phyloP scores from a whole-genome alignment of 2,888 invertebrate species.

The Disparrhopalites patrizii region DNA sequence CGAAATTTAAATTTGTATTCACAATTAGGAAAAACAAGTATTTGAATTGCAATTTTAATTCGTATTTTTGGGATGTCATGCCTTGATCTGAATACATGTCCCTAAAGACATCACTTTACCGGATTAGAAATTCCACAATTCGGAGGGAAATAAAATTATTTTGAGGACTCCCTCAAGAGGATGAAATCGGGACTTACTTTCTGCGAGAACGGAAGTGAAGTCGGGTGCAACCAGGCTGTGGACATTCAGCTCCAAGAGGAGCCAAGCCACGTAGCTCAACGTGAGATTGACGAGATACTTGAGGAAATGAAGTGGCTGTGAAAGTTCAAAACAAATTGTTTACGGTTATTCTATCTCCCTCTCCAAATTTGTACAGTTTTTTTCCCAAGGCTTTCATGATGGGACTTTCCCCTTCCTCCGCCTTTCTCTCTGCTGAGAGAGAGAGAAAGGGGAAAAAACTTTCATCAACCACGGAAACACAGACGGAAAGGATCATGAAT shows the following conservation, averaged over 20 bases:
- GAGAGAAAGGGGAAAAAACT: too few species aligned
- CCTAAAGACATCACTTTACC: too few species aligned
- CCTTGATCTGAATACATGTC: too few species aligned
- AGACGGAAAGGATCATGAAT: too few species aligned
- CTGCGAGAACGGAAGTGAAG: conserved; percentile 38
- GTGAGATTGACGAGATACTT: conserved; percentile 45
- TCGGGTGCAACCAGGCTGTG: conserved; percentile 42
- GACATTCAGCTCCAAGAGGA: conserved; percentile 38
- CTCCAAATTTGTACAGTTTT: neutral
- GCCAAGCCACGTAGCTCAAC: conserved; percentile 42
- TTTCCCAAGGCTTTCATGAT: neutral
- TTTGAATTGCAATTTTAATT: neutral
- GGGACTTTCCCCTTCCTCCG: neutral
- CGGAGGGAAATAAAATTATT: neutral
- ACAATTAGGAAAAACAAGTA: neutral
- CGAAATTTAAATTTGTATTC: too few species aligned
- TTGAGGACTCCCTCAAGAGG: neutral
- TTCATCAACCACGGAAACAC: too few species aligned
- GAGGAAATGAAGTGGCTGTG: conserved; percentile 53
- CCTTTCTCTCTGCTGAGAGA: neutral
- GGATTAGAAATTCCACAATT: too few species aligned
- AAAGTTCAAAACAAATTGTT: neutral
- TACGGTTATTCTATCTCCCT: neutral
- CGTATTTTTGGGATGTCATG: neutral
- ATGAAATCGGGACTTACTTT: conserved; percentile 27